These are phyloP conservation scores for Muscicapa comitata DNA, from an alignment of 2,797 vertebrate species.

Conservation along the genomic window DNA sequence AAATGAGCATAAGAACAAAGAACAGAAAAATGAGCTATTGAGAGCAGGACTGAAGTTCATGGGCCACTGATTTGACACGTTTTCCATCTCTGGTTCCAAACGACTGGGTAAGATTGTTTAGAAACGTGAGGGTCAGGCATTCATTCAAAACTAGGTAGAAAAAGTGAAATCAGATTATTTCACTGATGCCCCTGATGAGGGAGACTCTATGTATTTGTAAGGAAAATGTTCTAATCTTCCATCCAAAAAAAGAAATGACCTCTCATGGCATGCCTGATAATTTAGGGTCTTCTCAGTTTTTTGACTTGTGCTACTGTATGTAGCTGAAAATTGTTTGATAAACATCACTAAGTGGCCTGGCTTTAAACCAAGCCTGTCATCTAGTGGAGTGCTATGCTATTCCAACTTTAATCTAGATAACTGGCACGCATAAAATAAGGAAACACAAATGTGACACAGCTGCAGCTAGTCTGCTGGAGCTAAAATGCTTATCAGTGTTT, in stretches of 20 bases:
- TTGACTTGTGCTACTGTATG: slow-evolving; percentile 59
- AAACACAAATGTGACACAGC: slow-evolving; percentile 73
- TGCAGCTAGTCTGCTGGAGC: slow-evolving; percentile 58
- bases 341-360: slow-evolving; percentile 67
- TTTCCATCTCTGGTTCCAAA: background rate
- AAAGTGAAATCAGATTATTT: background rate
- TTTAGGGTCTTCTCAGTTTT: slow-evolving; percentile 52
- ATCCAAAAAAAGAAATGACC: background rate
- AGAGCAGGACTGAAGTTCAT: background rate
- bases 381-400: slow-evolving; percentile 69
- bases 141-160: background rate
- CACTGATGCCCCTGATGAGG: background rate
- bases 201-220: background rate
- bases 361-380: slow-evolving; percentile 74
- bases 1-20: background rate
- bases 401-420: slow-evolving; percentile 70
- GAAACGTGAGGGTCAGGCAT: background rate
- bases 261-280: slow-evolving; percentile 24
- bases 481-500: slow-evolving; percentile 73
- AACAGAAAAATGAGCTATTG: background rate
- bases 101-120: background rate
- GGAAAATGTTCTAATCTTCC: background rate
- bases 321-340: slow-evolving; percentile 61
- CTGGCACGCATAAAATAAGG: slow-evolving; percentile 65
- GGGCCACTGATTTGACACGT: background rate